These are phyloP conservation scores for Araneus ventricosus DNA, from an alignment of 1,140 invertebrate species.

Conservation along the genomic window DNA sequence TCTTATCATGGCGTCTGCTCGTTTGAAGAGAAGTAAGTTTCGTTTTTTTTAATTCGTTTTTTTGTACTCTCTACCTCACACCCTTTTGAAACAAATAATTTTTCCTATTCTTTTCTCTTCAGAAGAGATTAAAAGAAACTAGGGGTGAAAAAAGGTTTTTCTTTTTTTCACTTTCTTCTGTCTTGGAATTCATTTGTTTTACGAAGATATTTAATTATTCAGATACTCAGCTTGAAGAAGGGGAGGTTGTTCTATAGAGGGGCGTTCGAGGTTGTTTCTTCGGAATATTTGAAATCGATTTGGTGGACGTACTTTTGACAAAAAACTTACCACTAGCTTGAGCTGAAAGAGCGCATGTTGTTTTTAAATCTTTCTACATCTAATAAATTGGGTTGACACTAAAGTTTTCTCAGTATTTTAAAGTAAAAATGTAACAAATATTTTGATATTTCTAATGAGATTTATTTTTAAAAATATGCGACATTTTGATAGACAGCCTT, in stretches of 20 bases:
- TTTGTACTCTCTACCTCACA: neutral
- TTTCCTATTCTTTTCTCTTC: conserved; percentile 54
- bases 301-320: neutral
- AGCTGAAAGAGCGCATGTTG: neutral
- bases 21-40: conserved; percentile 19
- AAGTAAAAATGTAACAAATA: too few relatives aligned
- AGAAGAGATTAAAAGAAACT: conserved; percentile 66
- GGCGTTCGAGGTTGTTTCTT: neutral
- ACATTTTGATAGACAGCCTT: too few relatives aligned
- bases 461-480: too few relatives aligned
- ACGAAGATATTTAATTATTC: conserved; percentile 53
- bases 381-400: too few relatives aligned
- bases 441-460: too few relatives aligned
- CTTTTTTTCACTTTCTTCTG: neutral
- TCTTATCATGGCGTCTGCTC: conserved; percentile 61
- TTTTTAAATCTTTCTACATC: neutral
- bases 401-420: too few relatives aligned
- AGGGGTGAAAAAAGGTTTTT: neutral
- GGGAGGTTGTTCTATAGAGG: neutral
- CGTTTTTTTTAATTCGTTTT: neutral
- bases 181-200: conserved; percentile 36
- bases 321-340: neutral
- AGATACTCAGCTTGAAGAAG: neutral
- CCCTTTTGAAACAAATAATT: conserved; percentile 67
- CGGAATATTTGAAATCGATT: conserved; percentile 3